Conservation (phyloP, 1,140 invertebrate genomes). For the Stegodyphus dumicola region DNA sequence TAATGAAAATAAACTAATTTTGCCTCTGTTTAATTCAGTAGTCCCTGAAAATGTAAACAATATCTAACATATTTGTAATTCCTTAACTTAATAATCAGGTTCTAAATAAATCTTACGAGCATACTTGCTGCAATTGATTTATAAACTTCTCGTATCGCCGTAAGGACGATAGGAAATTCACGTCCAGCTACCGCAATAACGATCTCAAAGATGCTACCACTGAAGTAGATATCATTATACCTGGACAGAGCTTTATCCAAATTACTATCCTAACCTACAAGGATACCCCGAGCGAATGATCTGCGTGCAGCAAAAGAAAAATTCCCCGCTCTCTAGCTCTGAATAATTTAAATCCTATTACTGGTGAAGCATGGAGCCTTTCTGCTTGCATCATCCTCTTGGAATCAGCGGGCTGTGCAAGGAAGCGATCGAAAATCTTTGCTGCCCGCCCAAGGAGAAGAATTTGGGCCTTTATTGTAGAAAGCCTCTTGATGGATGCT, state of each 20-base stretch:
- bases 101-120: not conserved
- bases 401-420: slow-evolving; percentile 3
- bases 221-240: slow-evolving; percentile 12
- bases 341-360: slow-evolving; percentile 27
- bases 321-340: not conserved
- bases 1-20: no score
- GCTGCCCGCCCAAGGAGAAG: not conserved
- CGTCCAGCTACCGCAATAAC: not conserved
- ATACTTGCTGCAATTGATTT: no score
- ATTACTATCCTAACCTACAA: slow-evolving; percentile 1
- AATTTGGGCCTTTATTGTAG: not conserved
- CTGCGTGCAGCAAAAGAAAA: not conserved
- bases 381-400: not conserved
- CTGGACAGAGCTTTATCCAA: slow-evolving; percentile 6
- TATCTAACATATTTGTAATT: not conserved
- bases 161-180: not conserved
- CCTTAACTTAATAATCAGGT: slow-evolving; percentile 14
- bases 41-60: not conserved
- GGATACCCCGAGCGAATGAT: not conserved
- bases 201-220: no score
- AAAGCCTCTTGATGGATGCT: not conserved
- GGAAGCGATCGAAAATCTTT: not conserved
- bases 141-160: not conserved
- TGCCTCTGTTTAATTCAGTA: no score
- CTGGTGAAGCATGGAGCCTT: no score